Evolutionary conservation across 2,797 vertebrate species (phyloP), one percentile per base, ranked within the genome.

Genomic region (Anguilla megastoma): DNA sequence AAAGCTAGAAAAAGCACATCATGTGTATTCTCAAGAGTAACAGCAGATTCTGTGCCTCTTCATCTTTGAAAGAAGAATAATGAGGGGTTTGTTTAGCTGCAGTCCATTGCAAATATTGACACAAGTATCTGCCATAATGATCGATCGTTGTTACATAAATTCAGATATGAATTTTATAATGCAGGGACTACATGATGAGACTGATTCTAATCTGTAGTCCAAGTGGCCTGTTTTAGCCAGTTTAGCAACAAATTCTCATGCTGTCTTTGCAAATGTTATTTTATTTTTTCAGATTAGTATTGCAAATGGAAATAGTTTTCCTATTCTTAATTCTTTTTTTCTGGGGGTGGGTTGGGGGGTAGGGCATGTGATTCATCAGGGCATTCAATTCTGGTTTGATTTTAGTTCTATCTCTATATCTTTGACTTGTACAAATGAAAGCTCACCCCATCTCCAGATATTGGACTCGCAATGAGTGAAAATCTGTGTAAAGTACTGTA

Each of bases 111-210:
- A 41, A 41, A 36, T 76, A 36, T 76, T 76, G 71, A 76, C 33
- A 76, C 10, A 76, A 76, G 71, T 76, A 76, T 76, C 30, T 76
- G 71, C 14, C 30, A 16, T 76, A 41, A 76, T 76, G 71, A 76
- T 33, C 1, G 69, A 74, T 27, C 9, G 27, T 30, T 27, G n/a
- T 30, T 30, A 74, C 69, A 30, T 74, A 74, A 30, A 33, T 41
- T 16, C 4, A 41, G 41, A 76, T 21, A 74, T 41, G 71, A 16
- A 2, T 36, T 14, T 33, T 76, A 3, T 8, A 41, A 33, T 41
- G 16, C 71, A 41, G 30, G 12, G 33, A 12, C 27, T 33, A 2
- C 12, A 10, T 12, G 69, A 3, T 12, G 30, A 12, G 8, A 2
- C 71, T 5, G 12, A 76, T 36, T 36, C 71, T 16, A 2, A 41